Evolutionary conservation across 2,888 invertebrate genomes (phyloP), one percentile per base, ranked within the genome.

Genomic region (Acleris cristana): DNA sequence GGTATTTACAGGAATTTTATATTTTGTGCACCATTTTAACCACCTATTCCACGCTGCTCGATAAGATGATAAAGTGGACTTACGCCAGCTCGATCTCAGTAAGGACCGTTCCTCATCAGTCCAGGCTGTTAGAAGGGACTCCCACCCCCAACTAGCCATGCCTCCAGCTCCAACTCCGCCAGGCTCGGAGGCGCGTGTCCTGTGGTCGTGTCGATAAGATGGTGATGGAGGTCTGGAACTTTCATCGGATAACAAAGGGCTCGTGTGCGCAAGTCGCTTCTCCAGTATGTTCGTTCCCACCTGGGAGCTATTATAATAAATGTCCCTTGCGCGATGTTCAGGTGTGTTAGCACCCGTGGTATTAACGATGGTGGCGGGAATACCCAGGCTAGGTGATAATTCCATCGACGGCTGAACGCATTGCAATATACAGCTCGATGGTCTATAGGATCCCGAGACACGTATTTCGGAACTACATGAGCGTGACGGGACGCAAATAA

Each of bases 331-430:
- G 19, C 18, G 0, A 12, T 10, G 14, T 57, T 57, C 5, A 57
- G 23, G 16, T 57, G 56, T 3, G 56, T 19, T 45, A 57, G 45
- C 10, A 57, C 56, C 1, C 45, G 21, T 4, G 56, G 56, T 7
- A 57, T 57, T n/a, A 57, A n/a, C 6, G n/a, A 57, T 7, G 56
- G 45, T 23, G 56, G 56, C 6, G 56, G 56, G 21, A 57, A 57
- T 8, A 57, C 23, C 56, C 56, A 57, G 7, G 56, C 56, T 8
- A 57, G 45, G 2, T 14, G 1, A 16, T 23, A 57, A 2, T 45
- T 4, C 56, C 56, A 57, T 16, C 16, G 21, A 10, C 45, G 44
- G n/a, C 56, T 57, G 56, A 57, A 57, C 2, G 56, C 56, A 45
- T 57, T n/a, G 56, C n/a, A 23, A 57, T 44, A 45, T 1, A 45